phyloP scores from a whole-genome alignment of 2,797 vertebrate species.

The Falco biarmicus region DNA sequence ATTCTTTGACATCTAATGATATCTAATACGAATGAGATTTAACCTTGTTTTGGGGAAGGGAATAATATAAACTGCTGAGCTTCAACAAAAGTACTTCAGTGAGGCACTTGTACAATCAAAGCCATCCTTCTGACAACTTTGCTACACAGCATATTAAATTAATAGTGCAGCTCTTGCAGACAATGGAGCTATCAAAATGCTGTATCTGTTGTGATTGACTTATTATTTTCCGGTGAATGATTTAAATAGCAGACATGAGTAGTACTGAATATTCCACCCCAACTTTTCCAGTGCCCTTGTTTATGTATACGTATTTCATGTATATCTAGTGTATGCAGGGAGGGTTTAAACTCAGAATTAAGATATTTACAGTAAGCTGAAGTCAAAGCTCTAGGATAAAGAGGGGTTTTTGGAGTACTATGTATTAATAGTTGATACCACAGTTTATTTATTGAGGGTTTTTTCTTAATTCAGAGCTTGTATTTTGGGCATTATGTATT shows the following conservation, averaged over 20 bases:
- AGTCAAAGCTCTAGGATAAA: neutral
- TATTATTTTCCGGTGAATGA: neutral
- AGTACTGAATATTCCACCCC: neutral
- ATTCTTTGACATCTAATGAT: neutral
- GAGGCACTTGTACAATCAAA: conserved; percentile 26
- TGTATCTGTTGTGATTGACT: neutral
- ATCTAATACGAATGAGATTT: neutral
- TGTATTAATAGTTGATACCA: neutral
- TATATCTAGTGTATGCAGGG: neutral
- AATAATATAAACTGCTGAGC: neutral
- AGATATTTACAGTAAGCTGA: neutral
- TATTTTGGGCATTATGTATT: neutral
- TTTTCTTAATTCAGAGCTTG: neutral
- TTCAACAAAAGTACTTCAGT: conserved; percentile 11
- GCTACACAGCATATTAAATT: conserved; percentile 3
- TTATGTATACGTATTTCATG: neutral
- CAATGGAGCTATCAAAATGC: conserved; percentile 20
- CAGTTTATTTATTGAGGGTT: neutral
- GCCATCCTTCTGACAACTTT: conserved; percentile 19
- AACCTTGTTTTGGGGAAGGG: neutral
- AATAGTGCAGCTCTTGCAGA: conserved; percentile 21
- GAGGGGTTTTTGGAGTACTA: neutral
- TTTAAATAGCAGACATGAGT: neutral
- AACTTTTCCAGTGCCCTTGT: neutral
- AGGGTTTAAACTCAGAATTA: neutral